Evolutionary conservation across 2,113 vertebrate genomes (phyloP).

Genomic region (Podarcis muralis): DNA sequence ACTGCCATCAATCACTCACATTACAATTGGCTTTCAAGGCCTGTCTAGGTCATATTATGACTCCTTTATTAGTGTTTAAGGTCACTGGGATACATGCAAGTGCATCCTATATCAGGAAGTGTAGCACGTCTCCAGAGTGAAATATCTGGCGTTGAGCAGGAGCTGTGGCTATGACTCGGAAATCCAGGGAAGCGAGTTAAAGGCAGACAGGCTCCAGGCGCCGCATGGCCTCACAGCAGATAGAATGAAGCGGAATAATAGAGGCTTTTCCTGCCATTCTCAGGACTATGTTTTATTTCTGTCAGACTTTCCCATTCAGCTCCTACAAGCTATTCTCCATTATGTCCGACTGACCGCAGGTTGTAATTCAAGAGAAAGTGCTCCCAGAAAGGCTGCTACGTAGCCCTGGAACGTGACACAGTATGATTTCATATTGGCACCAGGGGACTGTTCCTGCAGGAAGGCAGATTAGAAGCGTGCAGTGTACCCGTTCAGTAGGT

Average conservation of each 20-base stretch:
- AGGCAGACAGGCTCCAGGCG: conserved; percentile 83
- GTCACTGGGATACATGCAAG: conserved; percentile 87
- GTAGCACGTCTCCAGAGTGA: conserved; percentile 81
- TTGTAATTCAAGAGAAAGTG: conserved; percentile 56
- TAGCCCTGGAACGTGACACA: conserved; percentile 45
- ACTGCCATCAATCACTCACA: conserved; percentile 53
- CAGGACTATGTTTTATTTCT: conserved; percentile 74
- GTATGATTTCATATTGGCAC: conserved; percentile 28
- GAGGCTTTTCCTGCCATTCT: conserved; percentile 89
- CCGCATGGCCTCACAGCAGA: conserved; percentile 73
- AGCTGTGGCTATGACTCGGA: conserved; percentile 81
- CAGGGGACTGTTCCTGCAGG: conserved; percentile 71
- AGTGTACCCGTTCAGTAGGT: conserved; percentile 12
- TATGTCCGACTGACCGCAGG: conserved; percentile 34
- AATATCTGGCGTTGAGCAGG: conserved; percentile 82
- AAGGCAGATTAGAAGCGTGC: conserved; percentile 70
- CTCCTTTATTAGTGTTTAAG: conserved; percentile 88
- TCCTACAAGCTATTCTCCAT: conserved; percentile 51
- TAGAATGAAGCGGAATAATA: conserved; percentile 81
- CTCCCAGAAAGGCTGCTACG: conserved; percentile 40
- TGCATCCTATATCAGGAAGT: conserved; percentile 94
- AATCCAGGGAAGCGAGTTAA: conserved; percentile 83
- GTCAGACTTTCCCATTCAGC: conserved; percentile 71
- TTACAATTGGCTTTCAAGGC: conserved; percentile 62
- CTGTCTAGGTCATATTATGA: conserved; percentile 82